A percentile compares a stretch with the other conserved stretches of the same genome.
phyloP scores from a whole-genome alignment of 2,113 vertebrate species.

The Daubentonia madagascariensis region DNA sequence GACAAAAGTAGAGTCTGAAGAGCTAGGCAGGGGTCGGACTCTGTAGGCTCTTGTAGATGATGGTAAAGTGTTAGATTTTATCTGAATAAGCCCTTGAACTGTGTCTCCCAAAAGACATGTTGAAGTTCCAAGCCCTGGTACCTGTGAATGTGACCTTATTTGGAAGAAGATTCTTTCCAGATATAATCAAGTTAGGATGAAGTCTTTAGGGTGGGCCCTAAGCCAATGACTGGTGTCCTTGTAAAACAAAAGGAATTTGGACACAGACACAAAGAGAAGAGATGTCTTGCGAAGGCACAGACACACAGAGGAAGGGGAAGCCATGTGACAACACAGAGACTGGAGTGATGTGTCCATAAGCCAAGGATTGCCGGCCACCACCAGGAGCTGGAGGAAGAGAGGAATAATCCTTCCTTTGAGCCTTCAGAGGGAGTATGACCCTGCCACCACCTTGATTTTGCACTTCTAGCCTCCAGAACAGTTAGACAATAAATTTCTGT shows the following conservation, averaged over 20 bases:
- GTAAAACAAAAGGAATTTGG: background rate
- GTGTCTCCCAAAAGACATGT: too few species aligned
- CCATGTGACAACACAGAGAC: rapidly evolving
- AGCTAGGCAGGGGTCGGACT: rapidly evolving
- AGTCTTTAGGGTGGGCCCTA: background rate
- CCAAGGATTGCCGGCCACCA: rapidly evolving
- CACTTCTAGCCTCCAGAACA: background rate
- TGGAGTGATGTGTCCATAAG: rapidly evolving
- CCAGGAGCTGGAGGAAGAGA: background rate
- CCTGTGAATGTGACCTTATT: background rate
- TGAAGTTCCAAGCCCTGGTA: background rate
- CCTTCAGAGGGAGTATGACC: too few species aligned
- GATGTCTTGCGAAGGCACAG: rapidly evolving
- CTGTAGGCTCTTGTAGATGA: rapidly evolving
- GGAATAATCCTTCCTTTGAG: background rate
- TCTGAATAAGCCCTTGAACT: background rate
- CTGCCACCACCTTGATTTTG: background rate
- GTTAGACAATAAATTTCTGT: background rate
- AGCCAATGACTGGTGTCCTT: background rate
- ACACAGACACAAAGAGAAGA: background rate
- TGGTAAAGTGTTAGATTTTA: background rate
- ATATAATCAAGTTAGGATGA: background rate
- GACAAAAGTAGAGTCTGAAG: background rate
- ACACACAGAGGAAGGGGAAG: rapidly evolving
- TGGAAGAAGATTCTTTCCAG: background rate